A percentile compares a stretch with the other conserved stretches of the same genome.
These are phyloP conservation scores for Chiroxiphia lanceolata DNA, from an alignment of 2,797 vertebrate genomes.

Conservation along the genomic window DNA sequence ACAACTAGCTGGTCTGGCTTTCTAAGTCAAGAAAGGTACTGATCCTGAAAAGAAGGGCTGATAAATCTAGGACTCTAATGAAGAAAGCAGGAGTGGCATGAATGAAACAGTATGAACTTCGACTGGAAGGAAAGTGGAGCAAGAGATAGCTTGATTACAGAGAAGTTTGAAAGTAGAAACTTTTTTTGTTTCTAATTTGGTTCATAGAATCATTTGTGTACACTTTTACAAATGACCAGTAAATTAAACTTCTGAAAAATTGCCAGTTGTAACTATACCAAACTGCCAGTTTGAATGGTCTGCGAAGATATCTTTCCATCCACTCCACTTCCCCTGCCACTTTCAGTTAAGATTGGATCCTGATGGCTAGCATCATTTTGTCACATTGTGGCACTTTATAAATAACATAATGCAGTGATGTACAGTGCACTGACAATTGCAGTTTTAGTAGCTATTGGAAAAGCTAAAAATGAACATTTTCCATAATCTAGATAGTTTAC, in stretches of 20 bases:
- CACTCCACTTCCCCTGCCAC: slow-evolving; percentile 63
- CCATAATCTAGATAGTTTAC: slow-evolving; percentile 47
- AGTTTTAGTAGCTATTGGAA: slow-evolving; percentile 50
- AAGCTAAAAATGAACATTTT: slow-evolving; percentile 69
- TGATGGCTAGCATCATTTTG: slow-evolving; percentile 71
- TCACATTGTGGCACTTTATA: slow-evolving; percentile 68
- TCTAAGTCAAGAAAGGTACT: slow-evolving; percentile 22
- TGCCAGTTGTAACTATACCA: slow-evolving; percentile 58
- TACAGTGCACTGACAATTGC: slow-evolving; percentile 54
- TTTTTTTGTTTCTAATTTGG: slow-evolving; percentile 27
- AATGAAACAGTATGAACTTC: not conserved
- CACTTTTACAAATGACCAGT: slow-evolving; percentile 65
- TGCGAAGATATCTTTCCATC: slow-evolving; percentile 61
- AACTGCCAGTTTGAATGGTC: slow-evolving; percentile 63
- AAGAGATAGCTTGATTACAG: not conserved
- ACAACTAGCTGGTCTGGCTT: not conserved
- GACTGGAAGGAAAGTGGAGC: not conserved
- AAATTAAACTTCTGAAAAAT: slow-evolving; percentile 71
- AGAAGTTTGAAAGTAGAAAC: slow-evolving; percentile 38
- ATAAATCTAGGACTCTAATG: not conserved
- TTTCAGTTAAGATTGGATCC: slow-evolving; percentile 69
- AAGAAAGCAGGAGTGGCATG: not conserved
- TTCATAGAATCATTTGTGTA: slow-evolving; percentile 59
- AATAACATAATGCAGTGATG: slow-evolving; percentile 68
- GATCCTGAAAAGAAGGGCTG: slow-evolving; percentile 44